Conservation (phyloP, 2,113 vertebrate species). For the Rana temporaria region DNA sequence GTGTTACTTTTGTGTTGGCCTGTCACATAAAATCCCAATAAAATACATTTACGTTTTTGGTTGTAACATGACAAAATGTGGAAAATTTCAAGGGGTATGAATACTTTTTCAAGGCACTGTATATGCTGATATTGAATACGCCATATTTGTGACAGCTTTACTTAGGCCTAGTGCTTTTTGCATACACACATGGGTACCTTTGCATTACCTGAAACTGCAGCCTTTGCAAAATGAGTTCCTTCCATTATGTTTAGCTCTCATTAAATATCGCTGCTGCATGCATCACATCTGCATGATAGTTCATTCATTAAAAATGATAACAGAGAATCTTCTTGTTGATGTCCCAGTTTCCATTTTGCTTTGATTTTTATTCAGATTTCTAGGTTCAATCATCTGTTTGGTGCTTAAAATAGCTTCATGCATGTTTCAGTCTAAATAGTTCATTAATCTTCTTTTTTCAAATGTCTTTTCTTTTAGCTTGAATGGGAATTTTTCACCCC, state of each 20-base stretch:
- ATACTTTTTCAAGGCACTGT: no score
- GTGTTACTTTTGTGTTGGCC: no score
- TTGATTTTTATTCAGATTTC: slow-evolving; percentile 44
- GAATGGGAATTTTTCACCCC: slow-evolving; percentile 48
- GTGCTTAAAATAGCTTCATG: slow-evolving; percentile 48
- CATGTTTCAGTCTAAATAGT: slow-evolving; percentile 46
- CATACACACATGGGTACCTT: no score
- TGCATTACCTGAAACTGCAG: not conserved
- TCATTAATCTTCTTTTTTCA: slow-evolving; percentile 50
- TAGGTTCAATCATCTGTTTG: slow-evolving; percentile 50
- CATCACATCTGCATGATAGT: slow-evolving; percentile 29
- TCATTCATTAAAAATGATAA: slow-evolving; percentile 35
- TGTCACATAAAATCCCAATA: no score
- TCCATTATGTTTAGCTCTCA: slow-evolving; percentile 1
- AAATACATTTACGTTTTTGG: no score
- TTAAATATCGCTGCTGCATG: not conserved
- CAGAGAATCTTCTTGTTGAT: slow-evolving; percentile 34
- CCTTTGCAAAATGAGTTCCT: slow-evolving; percentile 1
- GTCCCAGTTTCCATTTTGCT: slow-evolving; percentile 31
- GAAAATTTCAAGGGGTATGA: no score
- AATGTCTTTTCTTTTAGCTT: slow-evolving; percentile 55
- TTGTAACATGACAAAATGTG: no score
- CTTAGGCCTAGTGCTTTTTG: no score
- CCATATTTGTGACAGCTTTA: no score
- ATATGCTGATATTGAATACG: no score